Conservation (phyloP, 2,113 vertebrate species). For the Balaeniceps rex region DNA sequence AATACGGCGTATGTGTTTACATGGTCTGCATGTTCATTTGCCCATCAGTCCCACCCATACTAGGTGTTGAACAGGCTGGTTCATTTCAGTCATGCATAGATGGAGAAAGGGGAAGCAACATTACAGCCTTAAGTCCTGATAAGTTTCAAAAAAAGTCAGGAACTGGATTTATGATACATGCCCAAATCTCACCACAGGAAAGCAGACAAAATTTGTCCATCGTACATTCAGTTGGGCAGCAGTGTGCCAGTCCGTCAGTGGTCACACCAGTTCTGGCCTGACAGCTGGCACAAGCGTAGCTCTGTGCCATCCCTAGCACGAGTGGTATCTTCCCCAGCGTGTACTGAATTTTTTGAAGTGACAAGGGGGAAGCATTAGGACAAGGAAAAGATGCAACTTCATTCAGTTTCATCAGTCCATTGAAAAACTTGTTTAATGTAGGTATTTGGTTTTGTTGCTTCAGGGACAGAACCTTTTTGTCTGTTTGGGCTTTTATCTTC, state of each 20-base stretch:
- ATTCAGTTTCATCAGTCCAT: not conserved
- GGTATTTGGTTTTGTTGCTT: not conserved
- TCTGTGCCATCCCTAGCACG: rapidly evolving
- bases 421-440: not conserved
- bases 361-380: not conserved
- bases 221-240: not conserved
- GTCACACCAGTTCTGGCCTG: not conserved
- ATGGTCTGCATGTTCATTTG: not conserved
- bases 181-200: not conserved
- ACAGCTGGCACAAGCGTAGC: rapidly evolving
- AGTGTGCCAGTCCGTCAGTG: no score
- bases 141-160: not conserved
- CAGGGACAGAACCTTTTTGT: not conserved
- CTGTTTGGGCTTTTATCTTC: not conserved
- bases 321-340: not conserved
- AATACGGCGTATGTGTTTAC: not conserved
- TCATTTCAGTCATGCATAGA: not conserved
- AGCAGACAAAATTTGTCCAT: not conserved
- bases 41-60: not conserved
- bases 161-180: not conserved
- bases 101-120: not conserved
- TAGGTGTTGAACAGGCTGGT: not conserved
- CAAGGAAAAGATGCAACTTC: rapidly evolving
- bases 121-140: not conserved
- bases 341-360: not conserved